These are phyloP conservation scores for Drosophila nannoptera DNA, from an alignment of 1,140 invertebrate species.

Conservation along the genomic window DNA sequence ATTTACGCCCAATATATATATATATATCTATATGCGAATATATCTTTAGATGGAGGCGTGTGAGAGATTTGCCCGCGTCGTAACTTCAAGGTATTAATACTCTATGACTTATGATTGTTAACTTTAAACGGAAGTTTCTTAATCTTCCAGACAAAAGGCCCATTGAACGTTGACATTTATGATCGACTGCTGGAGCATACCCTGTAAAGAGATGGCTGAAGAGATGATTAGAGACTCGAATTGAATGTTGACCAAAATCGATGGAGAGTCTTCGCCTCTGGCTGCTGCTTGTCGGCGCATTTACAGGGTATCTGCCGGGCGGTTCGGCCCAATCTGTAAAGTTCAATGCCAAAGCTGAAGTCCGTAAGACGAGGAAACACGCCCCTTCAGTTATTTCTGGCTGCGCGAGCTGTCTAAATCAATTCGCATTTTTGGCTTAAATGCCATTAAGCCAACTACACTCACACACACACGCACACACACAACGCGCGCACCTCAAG, in stretches of 20 bases:
- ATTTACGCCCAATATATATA: too few relatives aligned
- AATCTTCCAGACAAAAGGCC: conserved; percentile 9
- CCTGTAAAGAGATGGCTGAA: background rate
- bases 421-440: conserved; percentile 28
- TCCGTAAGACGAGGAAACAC: conserved; percentile 8
- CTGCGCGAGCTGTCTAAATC: conserved; percentile 24
- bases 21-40: too few relatives aligned
- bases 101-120: conserved; percentile 27
- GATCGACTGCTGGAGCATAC: background rate
- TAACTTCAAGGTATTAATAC: conserved; percentile 20
- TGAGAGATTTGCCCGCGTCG: background rate
- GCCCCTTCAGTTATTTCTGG: conserved; percentile 17
- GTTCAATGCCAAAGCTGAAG: conserved; percentile 9
- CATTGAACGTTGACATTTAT: background rate
- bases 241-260: too few relatives aligned
- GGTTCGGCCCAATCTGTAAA: background rate
- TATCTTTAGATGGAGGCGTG: background rate
- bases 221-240: too few relatives aligned
- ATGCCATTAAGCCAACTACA: conserved; percentile 48
- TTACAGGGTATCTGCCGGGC: background rate
- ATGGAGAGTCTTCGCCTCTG: too few relatives aligned
- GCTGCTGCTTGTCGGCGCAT: too few relatives aligned
- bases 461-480: conserved; percentile 6
- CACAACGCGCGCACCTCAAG: background rate
- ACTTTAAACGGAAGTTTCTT: conserved; percentile 31